Evolutionary conservation across 2,797 vertebrate genomes (phyloP).

Genomic region (Phalloptychus januarius): DNA sequence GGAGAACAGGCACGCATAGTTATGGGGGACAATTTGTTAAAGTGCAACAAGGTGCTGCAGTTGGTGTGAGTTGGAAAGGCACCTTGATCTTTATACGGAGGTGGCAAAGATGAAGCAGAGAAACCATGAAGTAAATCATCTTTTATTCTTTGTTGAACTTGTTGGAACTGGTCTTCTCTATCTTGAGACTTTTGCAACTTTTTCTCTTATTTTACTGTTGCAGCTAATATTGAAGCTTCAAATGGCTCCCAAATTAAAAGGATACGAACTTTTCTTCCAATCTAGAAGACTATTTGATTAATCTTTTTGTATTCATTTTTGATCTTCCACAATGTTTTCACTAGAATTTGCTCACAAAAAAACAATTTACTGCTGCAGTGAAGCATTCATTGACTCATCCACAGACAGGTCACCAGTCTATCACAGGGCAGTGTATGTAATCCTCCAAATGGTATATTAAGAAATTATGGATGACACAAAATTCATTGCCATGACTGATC

Average conservation of each 20-base stretch:
- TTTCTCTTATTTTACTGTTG: neutral
- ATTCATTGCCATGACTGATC: neutral
- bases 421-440: neutral
- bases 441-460: neutral
- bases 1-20: conserved; percentile 17
- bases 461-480: neutral
- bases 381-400: neutral
- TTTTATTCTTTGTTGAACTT: neutral
- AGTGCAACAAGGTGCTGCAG: conserved; percentile 1
- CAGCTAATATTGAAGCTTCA: neutral
- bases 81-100: conserved; percentile 33
- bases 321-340: no score
- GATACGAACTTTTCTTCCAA: no score
- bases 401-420: neutral
- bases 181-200: neutral
- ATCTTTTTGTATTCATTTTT: no score
- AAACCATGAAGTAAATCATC: conserved; percentile 43
- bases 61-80: conserved; percentile 16
- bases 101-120: conserved; percentile 17
- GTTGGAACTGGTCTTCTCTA: neutral
- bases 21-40: conserved; percentile 30
- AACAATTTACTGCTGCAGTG: neutral
- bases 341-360: neutral
- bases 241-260: neutral
- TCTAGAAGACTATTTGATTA: no score